phyloP scores from a whole-genome alignment of 2,888 invertebrate genomes.

The Vesta saturnalis region DNA sequence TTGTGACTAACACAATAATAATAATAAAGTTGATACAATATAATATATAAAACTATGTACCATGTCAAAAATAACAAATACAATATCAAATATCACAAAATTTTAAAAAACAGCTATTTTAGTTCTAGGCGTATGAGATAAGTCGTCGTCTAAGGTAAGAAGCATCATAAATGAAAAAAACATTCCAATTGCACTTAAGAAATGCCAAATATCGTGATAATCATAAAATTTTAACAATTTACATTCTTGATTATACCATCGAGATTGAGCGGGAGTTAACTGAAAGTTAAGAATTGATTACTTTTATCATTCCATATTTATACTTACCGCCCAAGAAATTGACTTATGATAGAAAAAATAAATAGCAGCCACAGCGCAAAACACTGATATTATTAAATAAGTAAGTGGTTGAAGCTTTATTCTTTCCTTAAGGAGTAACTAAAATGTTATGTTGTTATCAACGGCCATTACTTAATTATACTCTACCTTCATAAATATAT shows the following conservation, averaged over 20 bases:
- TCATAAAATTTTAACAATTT: constrained; percentile 79
- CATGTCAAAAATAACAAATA: too few relatives aligned
- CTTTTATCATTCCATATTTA: constrained; percentile 7
- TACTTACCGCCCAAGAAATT: constrained; percentile 72
- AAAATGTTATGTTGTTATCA: constrained; percentile 40
- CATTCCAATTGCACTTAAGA: constrained; percentile 80
- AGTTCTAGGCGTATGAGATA: constrained; percentile 71
- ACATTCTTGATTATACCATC: constrained; percentile 78
- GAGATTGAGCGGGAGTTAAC: constrained; percentile 79
- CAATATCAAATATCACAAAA: background rate
- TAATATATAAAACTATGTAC: too few relatives aligned
- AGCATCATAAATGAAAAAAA: constrained; percentile 86
- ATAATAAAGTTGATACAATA: too few relatives aligned
- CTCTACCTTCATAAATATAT: constrained; percentile 84
- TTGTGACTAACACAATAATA: too few relatives aligned
- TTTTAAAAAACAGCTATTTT: constrained; percentile 79
- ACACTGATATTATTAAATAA: constrained; percentile 71
- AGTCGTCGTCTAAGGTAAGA: constrained; percentile 81
- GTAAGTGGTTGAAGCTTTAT: constrained; percentile 70
- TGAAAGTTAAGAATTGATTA: constrained; percentile 52
- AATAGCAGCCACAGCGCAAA: constrained; percentile 75
- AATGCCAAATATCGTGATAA: constrained; percentile 87
- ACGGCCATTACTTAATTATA: background rate
- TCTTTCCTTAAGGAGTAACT: constrained; percentile 72
- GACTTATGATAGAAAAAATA: constrained; percentile 78